A percentile compares a stretch with the other conserved stretches of the same genome.
phyloP scores from a whole-genome alignment of 2,113 vertebrate species.

The Tyto alba region DNA sequence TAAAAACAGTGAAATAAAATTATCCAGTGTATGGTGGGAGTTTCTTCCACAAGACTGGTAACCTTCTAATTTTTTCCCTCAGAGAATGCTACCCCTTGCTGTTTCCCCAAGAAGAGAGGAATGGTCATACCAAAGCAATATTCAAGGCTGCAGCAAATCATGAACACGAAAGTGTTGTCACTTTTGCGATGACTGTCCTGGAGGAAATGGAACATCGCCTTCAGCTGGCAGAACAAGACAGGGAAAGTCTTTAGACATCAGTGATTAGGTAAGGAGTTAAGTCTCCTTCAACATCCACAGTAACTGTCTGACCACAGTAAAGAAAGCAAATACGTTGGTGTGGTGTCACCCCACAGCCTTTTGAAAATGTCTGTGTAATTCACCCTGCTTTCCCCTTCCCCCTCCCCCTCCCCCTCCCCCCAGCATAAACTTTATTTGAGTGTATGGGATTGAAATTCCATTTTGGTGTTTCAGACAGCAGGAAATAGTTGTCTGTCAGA shows the following conservation, averaged over 20 bases:
- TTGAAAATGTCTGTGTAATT: not conserved
- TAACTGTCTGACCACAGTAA: not conserved
- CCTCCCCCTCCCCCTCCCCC: too few relatives aligned
- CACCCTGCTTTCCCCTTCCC: not conserved
- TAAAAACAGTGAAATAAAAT: conserved; percentile 19
- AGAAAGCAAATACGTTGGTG: not conserved
- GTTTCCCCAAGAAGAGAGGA: not conserved
- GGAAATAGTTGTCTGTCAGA: not conserved
- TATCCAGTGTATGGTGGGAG: not conserved
- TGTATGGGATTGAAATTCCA: not conserved
- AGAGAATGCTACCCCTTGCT: not conserved
- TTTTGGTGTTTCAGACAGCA: not conserved
- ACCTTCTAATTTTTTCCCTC: not conserved
- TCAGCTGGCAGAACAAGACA: not conserved
- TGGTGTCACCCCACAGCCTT: not conserved
- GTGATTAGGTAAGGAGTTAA: not conserved
- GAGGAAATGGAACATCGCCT: not conserved
- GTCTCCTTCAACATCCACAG: not conserved
- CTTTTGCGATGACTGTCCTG: not conserved
- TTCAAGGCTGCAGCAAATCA: not conserved
- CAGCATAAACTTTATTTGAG: not conserved
- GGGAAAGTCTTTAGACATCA: not conserved
- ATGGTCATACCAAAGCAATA: not conserved
- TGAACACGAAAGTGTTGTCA: not conserved
- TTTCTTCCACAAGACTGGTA: not conserved